phyloP scores from a whole-genome alignment of 2,113 vertebrate species.

The Sorex araneus region DNA sequence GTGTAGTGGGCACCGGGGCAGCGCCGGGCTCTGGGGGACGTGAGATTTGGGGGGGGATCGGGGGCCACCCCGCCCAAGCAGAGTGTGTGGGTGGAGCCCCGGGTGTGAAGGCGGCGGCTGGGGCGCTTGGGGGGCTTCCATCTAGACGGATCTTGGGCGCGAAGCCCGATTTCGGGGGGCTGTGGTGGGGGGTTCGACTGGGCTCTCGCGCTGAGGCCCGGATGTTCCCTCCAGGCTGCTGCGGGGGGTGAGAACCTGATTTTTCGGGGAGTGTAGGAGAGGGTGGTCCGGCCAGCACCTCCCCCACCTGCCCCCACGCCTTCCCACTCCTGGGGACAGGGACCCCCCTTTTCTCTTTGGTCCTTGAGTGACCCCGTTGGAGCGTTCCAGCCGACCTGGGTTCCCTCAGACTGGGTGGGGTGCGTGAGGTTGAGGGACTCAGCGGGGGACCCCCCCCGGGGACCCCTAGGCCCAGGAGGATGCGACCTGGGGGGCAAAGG shows the following conservation, averaged over 20 bases:
- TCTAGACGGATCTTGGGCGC: too few species aligned
- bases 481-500: not conserved
- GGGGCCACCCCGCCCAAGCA: not conserved
- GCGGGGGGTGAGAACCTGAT: not conserved
- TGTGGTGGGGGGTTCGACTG: too few species aligned
- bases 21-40: too few species aligned
- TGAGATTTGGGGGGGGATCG: not conserved
- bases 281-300: too few species aligned
- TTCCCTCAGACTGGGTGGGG: not conserved
- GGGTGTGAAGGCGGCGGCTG: not conserved
- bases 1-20: too few species aligned
- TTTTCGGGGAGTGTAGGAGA: too few species aligned
- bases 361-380: not conserved
- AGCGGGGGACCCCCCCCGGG: not conserved
- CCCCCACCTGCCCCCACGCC: not conserved
- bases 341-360: not conserved
- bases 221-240: not conserved
- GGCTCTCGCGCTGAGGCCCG: too few species aligned
- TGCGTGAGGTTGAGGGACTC: not conserved
- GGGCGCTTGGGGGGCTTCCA: too few species aligned
- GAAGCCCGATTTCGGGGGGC: too few species aligned
- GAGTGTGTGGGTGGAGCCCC: not conserved
- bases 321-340: not conserved
- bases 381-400: not conserved
- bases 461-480: too few species aligned